A percentile compares a stretch with the other conserved stretches of the same genome.
phyloP scores from a whole-genome alignment of 2,797 vertebrate species.

The Acrocephalus scirpaceus region DNA sequence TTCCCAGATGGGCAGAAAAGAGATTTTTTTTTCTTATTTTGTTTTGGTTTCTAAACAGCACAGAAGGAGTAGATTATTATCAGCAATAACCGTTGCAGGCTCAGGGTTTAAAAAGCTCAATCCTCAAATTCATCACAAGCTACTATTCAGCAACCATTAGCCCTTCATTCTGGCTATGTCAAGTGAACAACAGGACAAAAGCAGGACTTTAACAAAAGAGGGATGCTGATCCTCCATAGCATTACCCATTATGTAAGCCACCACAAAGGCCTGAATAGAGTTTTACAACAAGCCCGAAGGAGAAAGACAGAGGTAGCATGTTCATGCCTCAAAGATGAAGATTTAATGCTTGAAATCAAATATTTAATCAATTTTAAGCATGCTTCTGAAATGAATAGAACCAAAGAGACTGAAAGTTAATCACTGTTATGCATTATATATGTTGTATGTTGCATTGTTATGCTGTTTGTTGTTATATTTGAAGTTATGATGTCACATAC shows the following conservation, averaged over 20 bases:
- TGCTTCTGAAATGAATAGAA: background rate
- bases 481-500: no score
- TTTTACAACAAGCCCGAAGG: conserved; percentile 23
- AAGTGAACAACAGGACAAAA: conserved; percentile 44
- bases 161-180: background rate
- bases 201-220: conserved; percentile 33
- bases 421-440: no score
- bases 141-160: background rate
- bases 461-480: no score
- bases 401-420: no score
- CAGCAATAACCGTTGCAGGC: background rate
- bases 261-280: conserved; percentile 30
- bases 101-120: background rate
- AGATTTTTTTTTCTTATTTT: background rate
- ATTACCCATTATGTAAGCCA: background rate
- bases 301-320: conserved; percentile 15
- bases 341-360: conserved; percentile 35
- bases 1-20: background rate
- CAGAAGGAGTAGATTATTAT: background rate
- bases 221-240: conserved; percentile 3
- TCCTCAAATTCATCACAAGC: conserved; percentile 19
- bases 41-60: background rate
- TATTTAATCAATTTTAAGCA: conserved; percentile 50
- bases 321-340: background rate
- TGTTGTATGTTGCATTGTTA: no score